These are phyloP conservation scores for Pegoplata infirma DNA, from an alignment of 2,888 invertebrate genomes.

Conservation along the genomic window DNA sequence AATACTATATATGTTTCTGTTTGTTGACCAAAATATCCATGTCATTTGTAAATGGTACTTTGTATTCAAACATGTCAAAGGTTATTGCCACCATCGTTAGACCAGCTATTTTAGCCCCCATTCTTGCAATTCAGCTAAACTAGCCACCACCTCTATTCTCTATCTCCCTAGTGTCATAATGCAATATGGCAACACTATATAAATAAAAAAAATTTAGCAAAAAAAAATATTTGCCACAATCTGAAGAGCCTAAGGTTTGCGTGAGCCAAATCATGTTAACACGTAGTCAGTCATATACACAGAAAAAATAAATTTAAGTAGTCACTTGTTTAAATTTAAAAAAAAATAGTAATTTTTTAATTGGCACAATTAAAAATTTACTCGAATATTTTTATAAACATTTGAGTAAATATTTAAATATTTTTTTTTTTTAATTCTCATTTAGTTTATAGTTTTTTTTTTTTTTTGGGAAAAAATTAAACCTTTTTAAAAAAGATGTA, in stretches of 20 bases:
- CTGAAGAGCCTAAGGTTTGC: neutral
- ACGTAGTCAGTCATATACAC: neutral
- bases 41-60: constrained; percentile 5
- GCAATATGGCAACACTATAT: neutral
- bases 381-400: no score
- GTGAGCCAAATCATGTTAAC: neutral
- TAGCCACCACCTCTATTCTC: neutral
- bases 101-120: neutral
- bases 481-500: no score
- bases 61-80: constrained; percentile 20
- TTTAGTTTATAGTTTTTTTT: no score
- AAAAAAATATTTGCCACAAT: no score
- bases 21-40: neutral
- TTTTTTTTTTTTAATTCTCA: no score
- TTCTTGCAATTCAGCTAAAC: neutral
- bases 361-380: no score
- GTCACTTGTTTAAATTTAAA: no score
- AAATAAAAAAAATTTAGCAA: no score
- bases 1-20: neutral
- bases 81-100: constrained; percentile 32
- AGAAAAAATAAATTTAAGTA: no score
- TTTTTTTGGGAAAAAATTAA: no score
- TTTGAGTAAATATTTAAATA: no score
- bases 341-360: no score
- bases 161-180: neutral